Evolutionary conservation across 2,797 vertebrate genomes (phyloP).

Genomic region (Babyrousa celebensis): DNA sequence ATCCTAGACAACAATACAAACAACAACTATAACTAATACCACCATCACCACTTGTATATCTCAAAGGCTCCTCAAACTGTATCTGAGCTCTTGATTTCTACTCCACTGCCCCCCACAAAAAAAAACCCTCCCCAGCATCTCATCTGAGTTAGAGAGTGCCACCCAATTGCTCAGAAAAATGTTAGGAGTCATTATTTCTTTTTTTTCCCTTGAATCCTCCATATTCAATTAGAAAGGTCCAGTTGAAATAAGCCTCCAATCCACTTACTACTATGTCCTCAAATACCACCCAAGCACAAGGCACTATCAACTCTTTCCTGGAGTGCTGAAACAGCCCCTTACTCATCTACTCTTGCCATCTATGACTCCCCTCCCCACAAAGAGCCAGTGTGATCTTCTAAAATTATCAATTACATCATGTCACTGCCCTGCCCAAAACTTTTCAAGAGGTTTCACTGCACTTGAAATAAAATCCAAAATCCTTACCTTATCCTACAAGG

Average conservation of each 20-base stretch:
- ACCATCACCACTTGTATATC: background rate
- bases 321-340: background rate
- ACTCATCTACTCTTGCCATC: conserved; percentile 3
- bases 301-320: background rate
- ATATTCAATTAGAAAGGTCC: conserved; percentile 2
- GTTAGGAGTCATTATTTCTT: background rate
- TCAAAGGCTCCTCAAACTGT: conserved; percentile 30
- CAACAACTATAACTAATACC: conserved; percentile 36
- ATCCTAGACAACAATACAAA: conserved; percentile 28
- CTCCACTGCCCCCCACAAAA: fast-evolving
- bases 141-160: background rate
- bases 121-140: background rate
- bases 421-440: background rate
- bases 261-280: conserved; percentile 1
- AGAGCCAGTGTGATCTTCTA: conserved; percentile 11
- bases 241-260: conserved; percentile 52
- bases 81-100: conserved; percentile 57
- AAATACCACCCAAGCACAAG: conserved; percentile 51
- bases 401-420: conserved; percentile 4
- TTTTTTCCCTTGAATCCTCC: conserved; percentile 32
- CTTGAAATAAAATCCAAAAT: conserved; percentile 53
- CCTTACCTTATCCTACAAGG: background rate
- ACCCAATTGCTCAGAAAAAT: conserved; percentile 55
- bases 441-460: conserved; percentile 39
- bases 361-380: background rate